Base-by-base conservation (phyloP, 2,113 vertebrate species). In the Lepidiolamprologus cunningtoni region DNA sequence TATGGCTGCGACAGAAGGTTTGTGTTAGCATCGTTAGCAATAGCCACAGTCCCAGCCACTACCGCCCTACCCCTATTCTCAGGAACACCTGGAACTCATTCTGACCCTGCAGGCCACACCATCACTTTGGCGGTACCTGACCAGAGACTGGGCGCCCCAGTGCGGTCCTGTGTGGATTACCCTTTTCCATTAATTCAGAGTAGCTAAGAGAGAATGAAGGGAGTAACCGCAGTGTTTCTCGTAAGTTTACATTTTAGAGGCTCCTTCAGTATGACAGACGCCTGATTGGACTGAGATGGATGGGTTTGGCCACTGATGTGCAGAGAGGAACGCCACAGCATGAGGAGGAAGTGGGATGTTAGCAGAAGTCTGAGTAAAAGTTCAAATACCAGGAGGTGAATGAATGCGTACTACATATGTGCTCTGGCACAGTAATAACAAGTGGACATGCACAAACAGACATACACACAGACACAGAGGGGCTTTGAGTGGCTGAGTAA, bases 1-100 rank as follows among this genome's bases (percentile, higher is more conserved):
- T 95, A 95, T 91, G 93, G 86, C 88, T 14, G 11, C 45, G 87
- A 81, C 93, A 96, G 93, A 91, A 87, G 85, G 87, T 96, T 96
- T 95, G 87, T n/a, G 91, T 96, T 95, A 94, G 90, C 88, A 2
- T 93, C 54, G 35, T 95, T 94, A 94, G 92, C 78, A 7, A 88
- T 88, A 92, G 91, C 91, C 63, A 14, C 79, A 19, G 89, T 84
- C 80, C 80, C 28, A 63, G 83, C 81, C 66, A 17, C 85, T 6
- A 9, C 83, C 10, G n/a, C 71, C 45, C 76, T 14, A 23, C 71
- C 76, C 85, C 80, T 63, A 42, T 80, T 88, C 31, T 58, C 33
- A 58, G 82, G 16, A 84, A 84, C 92, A 94, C 94, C 90, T 93
- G 93, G 91, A 90, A 89, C 55, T 94, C 73, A 93, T 93, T 93